Base-by-base conservation (phyloP, 2,797 vertebrate species). In the Mallotus villosus region DNA sequence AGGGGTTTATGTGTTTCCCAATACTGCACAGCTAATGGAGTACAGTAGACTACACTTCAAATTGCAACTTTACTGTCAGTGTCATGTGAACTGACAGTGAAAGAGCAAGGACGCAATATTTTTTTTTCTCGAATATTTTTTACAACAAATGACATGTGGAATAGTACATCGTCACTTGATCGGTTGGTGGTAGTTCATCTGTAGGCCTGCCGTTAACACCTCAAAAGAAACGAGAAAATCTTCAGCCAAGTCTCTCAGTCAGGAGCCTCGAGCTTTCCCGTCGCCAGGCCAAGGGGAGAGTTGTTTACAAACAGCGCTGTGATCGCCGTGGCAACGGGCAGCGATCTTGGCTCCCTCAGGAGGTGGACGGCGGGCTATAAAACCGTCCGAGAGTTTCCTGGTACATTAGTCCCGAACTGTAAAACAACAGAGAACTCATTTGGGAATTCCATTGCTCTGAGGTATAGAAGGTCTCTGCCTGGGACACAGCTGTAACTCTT, bases 371-470 rank as follows among this genome's bases (percentile, higher is more conserved):
- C 84, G 87, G 86, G 91, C 93, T 80, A 81, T 90, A 92, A 92
- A 90, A 71, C 77, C 41, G 73, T 81, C 72, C 82, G 85, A 86
- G 55, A 70, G 93, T 88, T 92, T 93, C 93, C 93, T 91, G 92
- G 87, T 76, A 85, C 90, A 85, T 84, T 92, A 85, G 82, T 83
- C 58, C 89, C 79, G 86, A 91, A 82, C 88, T 87, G 74, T 87
- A 85, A 87, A 92, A 91, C 88, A 92, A 89, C 16, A 81, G 93
- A 92, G 92, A 94, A 87, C 92, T 90, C 91, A 91, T 93, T 92
- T 93, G 94, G 94, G 93, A 94, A 95, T 96, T 95, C 92, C 90
- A 94, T 87, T 77, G 91, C 88, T 79, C 88, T 94, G 91, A 94
- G 92, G 93, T 94, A 90, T 94, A 55, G 51, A n/a, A 55, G 5